Percentiles rank a stretch among this genome's conserved stretches.
Conservation (phyloP, 2,888 invertebrate species). For the Drosophila mettleri region DNA sequence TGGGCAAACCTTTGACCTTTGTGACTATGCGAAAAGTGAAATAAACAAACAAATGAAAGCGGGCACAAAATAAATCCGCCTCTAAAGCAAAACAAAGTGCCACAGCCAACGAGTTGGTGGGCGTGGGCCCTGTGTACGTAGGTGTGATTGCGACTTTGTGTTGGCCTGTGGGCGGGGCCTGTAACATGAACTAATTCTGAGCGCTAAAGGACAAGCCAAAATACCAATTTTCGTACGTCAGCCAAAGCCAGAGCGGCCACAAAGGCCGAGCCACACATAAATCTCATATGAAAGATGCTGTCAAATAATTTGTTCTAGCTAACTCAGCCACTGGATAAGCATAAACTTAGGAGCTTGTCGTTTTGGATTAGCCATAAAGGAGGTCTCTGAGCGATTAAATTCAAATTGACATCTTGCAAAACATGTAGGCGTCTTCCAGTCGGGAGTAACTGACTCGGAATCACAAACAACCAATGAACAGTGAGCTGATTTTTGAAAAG, state of each 20-base stretch:
- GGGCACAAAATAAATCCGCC: conserved; percentile 59
- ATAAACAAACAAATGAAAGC: conserved; percentile 77
- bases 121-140: conserved; percentile 1
- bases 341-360: neutral
- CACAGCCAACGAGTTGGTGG: conserved; percentile 21
- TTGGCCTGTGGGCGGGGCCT: conserved; percentile 1
- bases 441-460: neutral
- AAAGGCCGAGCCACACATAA: conserved; percentile 1
- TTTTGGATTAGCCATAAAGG: neutral
- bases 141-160: conserved; percentile 1
- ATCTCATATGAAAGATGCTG: conserved; percentile 2
- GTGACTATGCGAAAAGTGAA: conserved; percentile 62
- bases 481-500: neutral
- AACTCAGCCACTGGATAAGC: conserved; percentile 1
- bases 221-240: neutral
- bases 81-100: conserved; percentile 49
- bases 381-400: neutral
- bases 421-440: neutral
- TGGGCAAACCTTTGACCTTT: conserved; percentile 73
- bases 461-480: neutral
- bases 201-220: neutral
- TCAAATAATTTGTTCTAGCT: conserved; percentile 4
- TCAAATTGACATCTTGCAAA: neutral
- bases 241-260: neutral
- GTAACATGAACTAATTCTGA: conserved; percentile 7